A percentile compares a stretch with the other conserved stretches of the same genome.
Conservation (phyloP, 2,888 invertebrate species). For the Coelinius sp. region DNA sequence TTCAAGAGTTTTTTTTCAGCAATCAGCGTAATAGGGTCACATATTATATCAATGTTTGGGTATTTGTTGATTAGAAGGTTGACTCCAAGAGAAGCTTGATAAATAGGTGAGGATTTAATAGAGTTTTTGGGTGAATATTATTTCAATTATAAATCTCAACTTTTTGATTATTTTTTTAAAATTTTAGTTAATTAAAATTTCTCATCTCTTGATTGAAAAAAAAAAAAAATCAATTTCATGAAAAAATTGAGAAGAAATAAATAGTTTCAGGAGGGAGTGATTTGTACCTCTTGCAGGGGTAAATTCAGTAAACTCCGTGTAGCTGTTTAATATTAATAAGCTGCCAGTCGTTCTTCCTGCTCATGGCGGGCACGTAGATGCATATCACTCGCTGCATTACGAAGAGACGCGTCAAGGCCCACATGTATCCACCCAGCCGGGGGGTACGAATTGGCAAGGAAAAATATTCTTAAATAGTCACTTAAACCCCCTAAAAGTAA, state of each 20-base stretch:
- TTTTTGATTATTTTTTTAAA: too few relatives aligned
- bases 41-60: too few relatives aligned
- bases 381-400: slow-evolving; percentile 68
- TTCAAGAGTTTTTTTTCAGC: too few relatives aligned
- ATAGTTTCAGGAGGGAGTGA: background rate
- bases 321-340: slow-evolving; percentile 69
- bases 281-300: background rate
- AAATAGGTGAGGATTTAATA: too few relatives aligned
- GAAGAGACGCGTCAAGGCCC: slow-evolving; percentile 54
- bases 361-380: slow-evolving; percentile 68
- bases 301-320: slow-evolving; percentile 54
- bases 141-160: too few relatives aligned
- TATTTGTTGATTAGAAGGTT: too few relatives aligned
- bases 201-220: too few relatives aligned
- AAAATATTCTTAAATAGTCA: slow-evolving; percentile 32
- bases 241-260: background rate
- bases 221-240: slow-evolving; percentile 2
- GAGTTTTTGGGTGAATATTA: too few relatives aligned
- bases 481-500: background rate
- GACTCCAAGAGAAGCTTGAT: too few relatives aligned
- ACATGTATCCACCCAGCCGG: slow-evolving; percentile 33
- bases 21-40: too few relatives aligned
- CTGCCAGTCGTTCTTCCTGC: slow-evolving; percentile 56
- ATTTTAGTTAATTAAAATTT: too few relatives aligned
- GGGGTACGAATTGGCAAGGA: slow-evolving; percentile 34